These are phyloP conservation scores for Polydrusus pterygomalis DNA, from an alignment of 2,888 invertebrate genomes.

Conservation along the genomic window DNA sequence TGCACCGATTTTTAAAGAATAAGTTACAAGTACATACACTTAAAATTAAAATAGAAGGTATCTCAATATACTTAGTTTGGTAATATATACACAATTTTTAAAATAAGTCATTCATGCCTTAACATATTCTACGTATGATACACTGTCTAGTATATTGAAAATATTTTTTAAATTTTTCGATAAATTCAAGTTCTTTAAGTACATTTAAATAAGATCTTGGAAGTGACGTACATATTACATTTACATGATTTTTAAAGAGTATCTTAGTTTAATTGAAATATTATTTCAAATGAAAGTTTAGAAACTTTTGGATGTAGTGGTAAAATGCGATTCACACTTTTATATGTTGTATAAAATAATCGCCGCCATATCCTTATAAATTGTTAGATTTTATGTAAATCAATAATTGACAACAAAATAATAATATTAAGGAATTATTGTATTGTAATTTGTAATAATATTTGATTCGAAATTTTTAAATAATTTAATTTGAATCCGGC, in stretches of 20 bases:
- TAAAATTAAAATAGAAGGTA: constrained; percentile 57
- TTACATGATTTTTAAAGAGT: constrained; percentile 51
- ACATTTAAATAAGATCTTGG: constrained; percentile 69
- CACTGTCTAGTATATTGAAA: constrained; percentile 70
- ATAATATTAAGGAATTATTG: no score
- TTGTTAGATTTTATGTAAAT: no score
- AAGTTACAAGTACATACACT: constrained; percentile 48
- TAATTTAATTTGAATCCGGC: no score
- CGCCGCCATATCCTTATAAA: no score
- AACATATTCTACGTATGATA: constrained; percentile 60
- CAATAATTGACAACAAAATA: no score
- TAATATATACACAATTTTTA: constrained; percentile 62
- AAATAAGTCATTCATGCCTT: constrained; percentile 64
- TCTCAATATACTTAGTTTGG: constrained; percentile 46
- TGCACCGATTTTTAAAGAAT: constrained; percentile 26
- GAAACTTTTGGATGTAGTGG: no score
- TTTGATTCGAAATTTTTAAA: no score
- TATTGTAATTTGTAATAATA: no score
- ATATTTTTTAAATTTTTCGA: constrained; percentile 68
- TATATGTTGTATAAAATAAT: no score
- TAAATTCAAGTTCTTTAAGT: constrained; percentile 66
- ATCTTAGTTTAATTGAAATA: constrained; percentile 21
- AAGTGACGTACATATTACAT: constrained; percentile 53
- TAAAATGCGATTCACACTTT: no score
- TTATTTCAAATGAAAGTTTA: neutral